These are phyloP conservation scores for Syritta pipiens DNA, from an alignment of 2,888 invertebrate genomes.

Conservation along the genomic window DNA sequence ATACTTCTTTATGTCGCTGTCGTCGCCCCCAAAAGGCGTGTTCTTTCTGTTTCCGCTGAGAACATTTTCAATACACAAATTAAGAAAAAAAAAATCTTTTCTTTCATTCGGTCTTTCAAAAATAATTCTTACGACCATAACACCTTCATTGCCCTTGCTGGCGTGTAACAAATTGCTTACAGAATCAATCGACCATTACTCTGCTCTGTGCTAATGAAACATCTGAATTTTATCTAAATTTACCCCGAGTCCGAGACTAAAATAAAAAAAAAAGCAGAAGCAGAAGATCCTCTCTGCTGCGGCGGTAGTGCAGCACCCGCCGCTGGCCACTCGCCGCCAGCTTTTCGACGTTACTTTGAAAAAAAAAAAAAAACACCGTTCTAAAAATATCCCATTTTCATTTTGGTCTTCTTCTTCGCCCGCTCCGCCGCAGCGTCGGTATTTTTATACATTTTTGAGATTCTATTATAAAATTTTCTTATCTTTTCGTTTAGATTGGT, in stretches of 20 bases:
- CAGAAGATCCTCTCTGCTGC: conserved; percentile 18
- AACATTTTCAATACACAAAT: too few species aligned
- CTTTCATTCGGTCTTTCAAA: too few species aligned
- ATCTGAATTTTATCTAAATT: conserved; percentile 59
- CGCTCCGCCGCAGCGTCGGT: conserved; percentile 51
- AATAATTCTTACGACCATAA: too few species aligned
- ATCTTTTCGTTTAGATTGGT: too few species aligned
- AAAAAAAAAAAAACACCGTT: conserved; percentile 9
- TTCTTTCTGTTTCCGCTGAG: too few species aligned
- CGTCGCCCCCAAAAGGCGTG: too few species aligned
- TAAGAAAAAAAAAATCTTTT: too few species aligned
- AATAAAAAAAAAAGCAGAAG: too few species aligned
- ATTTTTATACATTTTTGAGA: conserved; percentile 63
- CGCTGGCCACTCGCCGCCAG: too few species aligned
- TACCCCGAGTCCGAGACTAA: conserved; percentile 49
- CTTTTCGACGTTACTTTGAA: conserved; percentile 47
- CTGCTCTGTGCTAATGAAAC: conserved; percentile 49
- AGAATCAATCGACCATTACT: conserved; percentile 62
- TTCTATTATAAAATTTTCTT: conserved; percentile 59
- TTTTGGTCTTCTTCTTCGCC: conserved; percentile 51
- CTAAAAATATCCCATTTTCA: conserved; percentile 55
- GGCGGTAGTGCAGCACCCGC: too few species aligned
- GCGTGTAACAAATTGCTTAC: conserved; percentile 29
- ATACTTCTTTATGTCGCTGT: too few species aligned
- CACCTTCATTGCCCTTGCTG: conserved; percentile 44